These are phyloP conservation scores for Columba janthina DNA, from an alignment of 2,113 vertebrate species.

Conservation along the genomic window DNA sequence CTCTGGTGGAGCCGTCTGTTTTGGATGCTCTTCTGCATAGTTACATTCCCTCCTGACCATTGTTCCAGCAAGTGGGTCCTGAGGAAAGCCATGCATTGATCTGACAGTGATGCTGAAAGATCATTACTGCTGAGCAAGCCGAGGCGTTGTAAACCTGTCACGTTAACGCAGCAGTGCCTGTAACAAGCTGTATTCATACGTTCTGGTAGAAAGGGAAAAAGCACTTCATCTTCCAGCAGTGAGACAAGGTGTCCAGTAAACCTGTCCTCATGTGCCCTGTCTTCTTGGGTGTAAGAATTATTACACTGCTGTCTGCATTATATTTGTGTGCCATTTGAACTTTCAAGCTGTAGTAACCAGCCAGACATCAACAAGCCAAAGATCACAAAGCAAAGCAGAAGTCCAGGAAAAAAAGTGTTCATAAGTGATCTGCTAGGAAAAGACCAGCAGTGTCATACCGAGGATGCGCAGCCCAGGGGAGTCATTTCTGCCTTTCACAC, in stretches of 20 bases:
- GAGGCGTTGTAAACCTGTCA: conserved; percentile 8
- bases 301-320: not conserved
- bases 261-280: not conserved
- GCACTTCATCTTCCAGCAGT: not conserved
- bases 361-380: not conserved
- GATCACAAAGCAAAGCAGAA: not conserved
- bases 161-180: not conserved
- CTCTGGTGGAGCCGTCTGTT: not conserved
- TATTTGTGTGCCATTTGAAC: not conserved
- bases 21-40: not conserved
- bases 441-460: not conserved
- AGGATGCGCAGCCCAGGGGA: not conserved
- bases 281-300: not conserved
- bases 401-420: not conserved
- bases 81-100: not conserved
- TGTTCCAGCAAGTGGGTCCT: not conserved
- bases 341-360: not conserved
- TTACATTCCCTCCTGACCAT: not conserved
- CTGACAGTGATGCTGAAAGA: conserved; percentile 18
- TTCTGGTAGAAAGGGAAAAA: not conserved
- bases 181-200: not conserved
- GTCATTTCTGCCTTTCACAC: not conserved
- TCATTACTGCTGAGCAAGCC: conserved; percentile 42
- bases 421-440: not conserved
- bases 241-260: not conserved